Base-by-base conservation (phyloP, 2,888 invertebrate genomes). In the Prosapia bicincta region DNA sequence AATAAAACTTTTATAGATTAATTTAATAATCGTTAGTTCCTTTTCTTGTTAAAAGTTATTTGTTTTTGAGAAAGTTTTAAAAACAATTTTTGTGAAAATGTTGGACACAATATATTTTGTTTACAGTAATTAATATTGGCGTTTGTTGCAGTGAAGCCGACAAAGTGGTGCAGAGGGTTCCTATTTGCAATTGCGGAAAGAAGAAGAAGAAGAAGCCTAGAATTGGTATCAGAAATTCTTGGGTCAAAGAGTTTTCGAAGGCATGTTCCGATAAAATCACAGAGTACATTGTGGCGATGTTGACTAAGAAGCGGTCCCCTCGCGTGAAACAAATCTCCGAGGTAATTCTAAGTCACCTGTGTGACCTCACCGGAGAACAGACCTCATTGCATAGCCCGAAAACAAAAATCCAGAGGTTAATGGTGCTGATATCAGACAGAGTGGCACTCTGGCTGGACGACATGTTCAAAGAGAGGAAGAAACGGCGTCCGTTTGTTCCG, bases 391-490 rank as follows among this genome's bases (percentile, higher is more conserved):
- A 70, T 10, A 71, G 72, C 69, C 78, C 80, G 3, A 76, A 76
- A 30, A 80, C 77, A 23, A 74, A 72, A 66, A 65, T 78, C 9
- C 78, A 80, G 23, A 75, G 75, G 65, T 26, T 77, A 3, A 76
- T 78, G 76, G 79, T 79, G 26, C 74, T 79, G 10, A 70, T 76
- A 10, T 78, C 80, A 9, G 78, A 79, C 26, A 72, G 79, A 20
- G 65, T 80, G n/a, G 78, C 79, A 3, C 38, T 78, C 9, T 80
- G 80, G 80, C 68, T 80, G 71, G 78, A 76, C 10, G 74, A 67
- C 1, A 54, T 75, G 10, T 68, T 79, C 26, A 76, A 74, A 26
- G 79, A 80, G 20, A 68, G 23, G 26, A 69, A 38, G 26, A 66
- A 26, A 30, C 68, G 24, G 25, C 26, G 54, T 28, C 65, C 28